Evolutionary conservation across 2,797 vertebrate species (phyloP).

Genomic region (Chaetodon trifasciatus): DNA sequence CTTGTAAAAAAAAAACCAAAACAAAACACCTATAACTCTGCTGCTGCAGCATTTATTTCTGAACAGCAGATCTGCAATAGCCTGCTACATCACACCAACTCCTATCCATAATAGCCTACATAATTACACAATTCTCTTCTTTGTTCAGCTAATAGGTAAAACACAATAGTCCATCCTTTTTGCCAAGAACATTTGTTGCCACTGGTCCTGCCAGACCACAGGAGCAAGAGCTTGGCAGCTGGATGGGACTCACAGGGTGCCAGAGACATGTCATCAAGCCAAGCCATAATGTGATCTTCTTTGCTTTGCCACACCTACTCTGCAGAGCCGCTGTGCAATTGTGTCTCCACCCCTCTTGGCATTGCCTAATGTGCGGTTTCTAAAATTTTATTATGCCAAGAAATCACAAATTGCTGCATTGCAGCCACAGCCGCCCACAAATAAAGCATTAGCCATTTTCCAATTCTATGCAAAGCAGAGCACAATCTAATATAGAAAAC

Average conservation of each 20-base stretch:
- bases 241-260: constrained; percentile 12
- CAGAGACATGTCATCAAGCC: constrained; percentile 33
- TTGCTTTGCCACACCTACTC: constrained; percentile 39
- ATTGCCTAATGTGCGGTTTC: constrained; percentile 4
- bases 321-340: constrained; percentile 5
- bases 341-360: constrained; percentile 19
- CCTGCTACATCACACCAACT: not conserved
- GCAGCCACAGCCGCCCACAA: not conserved
- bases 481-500: not conserved
- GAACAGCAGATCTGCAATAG: not conserved
- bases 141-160: constrained; percentile 29
- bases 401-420: constrained; percentile 29
- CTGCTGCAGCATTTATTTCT: constrained; percentile 1
- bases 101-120: constrained; percentile 20
- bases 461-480: constrained; percentile 10
- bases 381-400: constrained; percentile 5
- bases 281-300: constrained; percentile 44
- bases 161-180: constrained; percentile 26
- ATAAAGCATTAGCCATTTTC: constrained; percentile 17
- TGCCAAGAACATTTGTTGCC: constrained; percentile 38
- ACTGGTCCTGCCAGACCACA: constrained; percentile 33
- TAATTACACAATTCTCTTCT: constrained; percentile 24
- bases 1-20: not conserved
- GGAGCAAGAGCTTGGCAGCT: constrained; percentile 42
- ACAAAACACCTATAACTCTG: not conserved